Evolutionary conservation across 2,113 vertebrate genomes (phyloP), one percentile per base, ranked within the genome.

Genomic region (Turnix velox): DNA sequence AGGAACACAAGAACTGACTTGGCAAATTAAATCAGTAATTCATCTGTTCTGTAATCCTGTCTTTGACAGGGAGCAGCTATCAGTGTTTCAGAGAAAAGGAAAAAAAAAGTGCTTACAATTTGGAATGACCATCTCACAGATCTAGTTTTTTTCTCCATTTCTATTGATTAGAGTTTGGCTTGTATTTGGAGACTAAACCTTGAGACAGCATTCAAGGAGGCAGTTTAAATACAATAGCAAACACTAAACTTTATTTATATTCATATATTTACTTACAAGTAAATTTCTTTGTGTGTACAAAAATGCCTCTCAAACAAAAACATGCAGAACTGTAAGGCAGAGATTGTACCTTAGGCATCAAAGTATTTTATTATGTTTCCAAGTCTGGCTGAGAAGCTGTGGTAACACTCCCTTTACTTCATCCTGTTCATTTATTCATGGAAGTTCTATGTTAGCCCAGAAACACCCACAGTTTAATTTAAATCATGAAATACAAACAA

Each of bases 11-110:
- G 28, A 86, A 31, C 52, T 90, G 88, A 24, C 90, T 81, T 0
- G 45, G 17, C 7, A 92, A 86, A 92, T 88, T 88, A 95, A 74
- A 88, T 86, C 72, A 88, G 33, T 46, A 81, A 67, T 51, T 88
- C 14, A 42, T 90, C 86, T 92, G 51, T 59, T 86, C 40, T 75
- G 40, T 33, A 90, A 42, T 35, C 31, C 31, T 90, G 8, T 33
- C 18, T 92, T 90, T 92, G 83, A 92, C 52, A 75, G 18, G 13
- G 14, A 83, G 4, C 28, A 84, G 19, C 14, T 88, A 76, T 28
- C 35, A 58, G 19, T 59, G 30, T 10, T 88, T 86, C 48, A 72
- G 48, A 88, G 12, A 90, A 74, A 10, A 55, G 33, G 71, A 52
- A 23, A 63, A 86, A 59, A 71, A 39, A 77, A 86, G 67, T 35